Conservation (phyloP, 2,113 vertebrate species). For the Conger conger region DNA sequence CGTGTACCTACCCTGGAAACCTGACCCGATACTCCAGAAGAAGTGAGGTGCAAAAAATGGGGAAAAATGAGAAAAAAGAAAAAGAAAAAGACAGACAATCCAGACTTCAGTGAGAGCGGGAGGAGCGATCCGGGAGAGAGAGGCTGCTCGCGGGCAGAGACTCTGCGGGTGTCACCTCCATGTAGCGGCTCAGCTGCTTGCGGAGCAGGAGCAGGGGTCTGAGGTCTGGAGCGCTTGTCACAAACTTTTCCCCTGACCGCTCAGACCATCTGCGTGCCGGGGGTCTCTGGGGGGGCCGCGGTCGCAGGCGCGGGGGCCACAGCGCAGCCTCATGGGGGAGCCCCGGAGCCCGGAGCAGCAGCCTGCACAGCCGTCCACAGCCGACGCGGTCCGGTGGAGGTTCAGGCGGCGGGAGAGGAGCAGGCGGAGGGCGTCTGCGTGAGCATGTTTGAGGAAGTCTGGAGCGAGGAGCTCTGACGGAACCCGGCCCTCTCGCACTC, state of each 20-base stretch:
- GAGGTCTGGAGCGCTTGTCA: constrained; percentile 36
- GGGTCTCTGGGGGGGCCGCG: constrained; percentile 44
- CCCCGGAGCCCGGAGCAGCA: constrained; percentile 32
- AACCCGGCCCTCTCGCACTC: constrained; percentile 21
- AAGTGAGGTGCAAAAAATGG: not conserved
- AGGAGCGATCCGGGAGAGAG: constrained; percentile 38
- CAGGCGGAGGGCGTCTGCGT: constrained; percentile 18
- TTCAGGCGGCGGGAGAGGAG: constrained; percentile 33
- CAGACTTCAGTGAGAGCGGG: constrained; percentile 27
- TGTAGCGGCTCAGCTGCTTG: constrained; percentile 28
- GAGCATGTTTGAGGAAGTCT: constrained; percentile 61
- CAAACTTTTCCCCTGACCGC: constrained; percentile 66
- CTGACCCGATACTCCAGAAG: constrained; percentile 4
- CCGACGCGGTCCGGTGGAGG: constrained; percentile 14
- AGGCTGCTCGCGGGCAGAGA: constrained; percentile 30
- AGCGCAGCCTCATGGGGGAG: constrained; percentile 49
- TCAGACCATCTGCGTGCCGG: constrained; percentile 64
- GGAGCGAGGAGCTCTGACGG: constrained; percentile 28
- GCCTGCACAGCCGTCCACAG: constrained; percentile 21
- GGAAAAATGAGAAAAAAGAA: not conserved
- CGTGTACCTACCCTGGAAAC: constrained; percentile 14
- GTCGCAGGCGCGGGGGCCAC: constrained; percentile 39
- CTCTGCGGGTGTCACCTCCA: constrained; percentile 36
- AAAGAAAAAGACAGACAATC: not conserved
- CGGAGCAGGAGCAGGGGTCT: constrained; percentile 30